Evolutionary conservation across 2,888 invertebrate genomes (phyloP).

Genomic region (Homarus gammarus): DNA sequence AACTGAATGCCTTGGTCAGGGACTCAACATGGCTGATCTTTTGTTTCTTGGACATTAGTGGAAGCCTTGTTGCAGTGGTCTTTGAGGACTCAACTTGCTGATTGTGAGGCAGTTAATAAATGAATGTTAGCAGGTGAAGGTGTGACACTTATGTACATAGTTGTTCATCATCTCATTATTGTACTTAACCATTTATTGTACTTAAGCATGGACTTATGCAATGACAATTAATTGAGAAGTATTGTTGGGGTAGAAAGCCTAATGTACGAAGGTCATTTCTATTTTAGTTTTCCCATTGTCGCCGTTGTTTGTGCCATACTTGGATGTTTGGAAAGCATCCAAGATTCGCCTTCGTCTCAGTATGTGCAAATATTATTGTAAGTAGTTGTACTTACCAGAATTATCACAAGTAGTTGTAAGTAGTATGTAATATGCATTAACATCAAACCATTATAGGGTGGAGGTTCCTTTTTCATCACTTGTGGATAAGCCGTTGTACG

Average conservation of each 20-base stretch:
- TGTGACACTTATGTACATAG: constrained; percentile 62
- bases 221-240: constrained; percentile 53
- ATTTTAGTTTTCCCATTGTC: constrained; percentile 48
- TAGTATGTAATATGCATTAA: constrained; percentile 59
- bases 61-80: neutral
- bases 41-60: constrained; percentile 1
- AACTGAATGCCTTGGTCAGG: neutral
- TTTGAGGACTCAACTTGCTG: constrained; percentile 12
- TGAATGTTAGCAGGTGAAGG: constrained; percentile 50
- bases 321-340: constrained; percentile 60
- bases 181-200: constrained; percentile 69
- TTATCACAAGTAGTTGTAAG: constrained; percentile 68
- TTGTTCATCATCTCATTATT: constrained; percentile 70
- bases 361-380: constrained; percentile 74
- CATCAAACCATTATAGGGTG: constrained; percentile 60
- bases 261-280: constrained; percentile 46
- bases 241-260: constrained; percentile 54
- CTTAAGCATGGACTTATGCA: constrained; percentile 70
- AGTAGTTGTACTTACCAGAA: constrained; percentile 73
- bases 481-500: constrained; percentile 54
- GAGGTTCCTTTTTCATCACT: constrained; percentile 63
- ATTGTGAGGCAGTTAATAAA: constrained; percentile 17
- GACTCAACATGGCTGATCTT: neutral
- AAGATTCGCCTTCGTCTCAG: constrained; percentile 68
- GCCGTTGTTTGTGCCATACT: constrained; percentile 71